These are phyloP conservation scores for Acanthococcus lagerstroemiae DNA, from an alignment of 2,888 invertebrate species.

Conservation along the genomic window DNA sequence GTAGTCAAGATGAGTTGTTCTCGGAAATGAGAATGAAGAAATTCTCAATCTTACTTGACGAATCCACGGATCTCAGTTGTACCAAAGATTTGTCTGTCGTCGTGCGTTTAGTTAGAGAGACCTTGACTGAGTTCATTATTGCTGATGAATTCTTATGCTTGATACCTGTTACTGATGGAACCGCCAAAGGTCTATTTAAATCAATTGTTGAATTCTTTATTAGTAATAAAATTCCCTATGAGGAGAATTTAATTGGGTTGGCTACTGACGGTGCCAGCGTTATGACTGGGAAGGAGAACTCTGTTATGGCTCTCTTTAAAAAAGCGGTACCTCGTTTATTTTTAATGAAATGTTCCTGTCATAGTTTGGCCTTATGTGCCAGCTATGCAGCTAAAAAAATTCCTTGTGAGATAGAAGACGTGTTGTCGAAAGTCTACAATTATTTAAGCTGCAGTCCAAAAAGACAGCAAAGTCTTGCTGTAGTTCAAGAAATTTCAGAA, in stretches of 20 bases:
- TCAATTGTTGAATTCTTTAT: conserved; percentile 32
- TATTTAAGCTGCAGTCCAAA: background rate
- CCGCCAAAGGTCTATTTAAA: conserved; percentile 32
- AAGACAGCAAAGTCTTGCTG: background rate
- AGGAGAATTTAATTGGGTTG: conserved; percentile 34
- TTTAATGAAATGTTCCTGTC: conserved; percentile 34
- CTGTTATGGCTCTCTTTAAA: conserved; percentile 29
- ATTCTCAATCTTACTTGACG: background rate
- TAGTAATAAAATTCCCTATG: conserved; percentile 32
- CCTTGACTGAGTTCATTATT: background rate
- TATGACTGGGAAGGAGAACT: conserved; percentile 35
- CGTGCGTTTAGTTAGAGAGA: background rate
- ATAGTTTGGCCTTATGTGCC: conserved; percentile 32
- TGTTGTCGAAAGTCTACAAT: background rate
- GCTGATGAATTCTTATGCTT: background rate
- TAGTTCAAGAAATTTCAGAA: background rate
- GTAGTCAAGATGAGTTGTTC: too few relatives aligned
- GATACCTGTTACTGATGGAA: background rate
- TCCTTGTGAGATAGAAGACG: conserved; percentile 15
- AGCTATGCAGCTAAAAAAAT: conserved; percentile 31
- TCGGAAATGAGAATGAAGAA: too few relatives aligned
- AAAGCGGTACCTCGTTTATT: conserved; percentile 34
- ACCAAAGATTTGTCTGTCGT: background rate
- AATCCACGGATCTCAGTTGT: background rate
- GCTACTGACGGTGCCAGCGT: conserved; percentile 35